Evolutionary conservation across 2,797 vertebrate species (phyloP).

Genomic region (Thaleichthys pacificus): DNA sequence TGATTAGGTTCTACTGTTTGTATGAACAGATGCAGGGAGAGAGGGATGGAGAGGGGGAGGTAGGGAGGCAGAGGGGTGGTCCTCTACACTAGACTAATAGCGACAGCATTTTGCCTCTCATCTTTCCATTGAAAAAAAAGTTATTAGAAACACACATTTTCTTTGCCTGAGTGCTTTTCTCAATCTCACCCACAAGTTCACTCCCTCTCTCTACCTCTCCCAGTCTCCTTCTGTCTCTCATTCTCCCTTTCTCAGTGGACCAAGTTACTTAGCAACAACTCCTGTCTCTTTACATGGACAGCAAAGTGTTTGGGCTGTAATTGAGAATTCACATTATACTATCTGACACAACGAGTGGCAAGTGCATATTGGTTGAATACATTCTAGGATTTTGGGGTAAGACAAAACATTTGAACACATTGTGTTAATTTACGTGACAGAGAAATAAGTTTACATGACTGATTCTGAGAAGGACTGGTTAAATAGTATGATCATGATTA

Average conservation of each 20-base stretch:
- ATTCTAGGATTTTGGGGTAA: neutral
- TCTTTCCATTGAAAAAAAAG: constrained; percentile 39
- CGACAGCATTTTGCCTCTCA: constrained; percentile 18
- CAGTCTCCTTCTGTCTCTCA: neutral
- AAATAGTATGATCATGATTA: no score
- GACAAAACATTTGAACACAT: neutral
- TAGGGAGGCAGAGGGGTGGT: no score
- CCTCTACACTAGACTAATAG: constrained; percentile 18
- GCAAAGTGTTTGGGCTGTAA: neutral
- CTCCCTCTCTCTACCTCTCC: constrained; percentile 15
- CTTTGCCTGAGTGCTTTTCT: constrained; percentile 15
- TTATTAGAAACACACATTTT: constrained; percentile 35
- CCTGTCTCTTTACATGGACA: neutral
- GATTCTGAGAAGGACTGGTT: no score
- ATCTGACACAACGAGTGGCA: neutral
- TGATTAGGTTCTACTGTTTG: no score
- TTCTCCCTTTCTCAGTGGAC: neutral
- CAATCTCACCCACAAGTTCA: neutral
- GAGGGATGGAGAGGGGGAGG: no score
- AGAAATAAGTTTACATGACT: neutral
- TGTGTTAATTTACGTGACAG: neutral
- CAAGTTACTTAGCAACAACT: neutral
- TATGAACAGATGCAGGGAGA: no score
- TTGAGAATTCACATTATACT: neutral
- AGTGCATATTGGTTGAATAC: neutral